These are phyloP conservation scores for Lasiommata megera DNA, from an alignment of 2,888 invertebrate species.

Conservation along the genomic window DNA sequence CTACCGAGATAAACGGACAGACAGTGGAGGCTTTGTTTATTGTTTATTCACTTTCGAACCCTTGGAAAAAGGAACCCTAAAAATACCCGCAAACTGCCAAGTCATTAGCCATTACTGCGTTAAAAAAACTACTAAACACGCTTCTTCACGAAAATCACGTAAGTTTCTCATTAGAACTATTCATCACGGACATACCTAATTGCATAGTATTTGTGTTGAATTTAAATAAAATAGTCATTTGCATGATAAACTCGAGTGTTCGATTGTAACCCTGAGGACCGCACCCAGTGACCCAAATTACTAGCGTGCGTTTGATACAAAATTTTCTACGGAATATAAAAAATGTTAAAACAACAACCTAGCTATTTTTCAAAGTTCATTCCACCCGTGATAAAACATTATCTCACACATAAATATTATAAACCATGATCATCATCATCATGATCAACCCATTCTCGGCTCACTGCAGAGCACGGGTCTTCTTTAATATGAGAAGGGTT, in stretches of 20 bases:
- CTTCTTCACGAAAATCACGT: conserved; percentile 18
- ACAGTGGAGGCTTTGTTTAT: too few relatives aligned
- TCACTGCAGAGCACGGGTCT: too few relatives aligned
- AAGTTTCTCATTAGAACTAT: conserved; percentile 18
- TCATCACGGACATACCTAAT: conserved; percentile 14
- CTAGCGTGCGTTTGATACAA: conserved; percentile 25
- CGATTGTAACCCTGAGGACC: conserved; percentile 29
- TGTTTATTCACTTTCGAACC: too few relatives aligned
- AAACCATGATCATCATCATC: too few relatives aligned
- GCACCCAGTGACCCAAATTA: conserved; percentile 34
- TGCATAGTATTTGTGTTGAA: conserved; percentile 20
- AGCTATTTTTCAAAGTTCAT: background rate
- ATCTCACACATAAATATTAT: too few relatives aligned
- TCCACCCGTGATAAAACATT: too few relatives aligned
- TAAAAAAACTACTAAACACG: background rate
- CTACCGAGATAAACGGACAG: too few relatives aligned
- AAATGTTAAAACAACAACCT: background rate
- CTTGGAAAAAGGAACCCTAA: background rate
- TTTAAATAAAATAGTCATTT: conserved; percentile 32
- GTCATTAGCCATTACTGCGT: background rate
- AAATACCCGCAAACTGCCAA: background rate
- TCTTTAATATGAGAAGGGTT: too few relatives aligned
- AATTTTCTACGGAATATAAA: conserved; percentile 7
- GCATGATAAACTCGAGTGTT: conserved; percentile 27
- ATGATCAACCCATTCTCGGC: too few relatives aligned